Percentiles rank a stretch among this genome's conserved stretches.
These are phyloP conservation scores for Bucorvus abyssinicus DNA, from an alignment of 2,797 vertebrate species.

Conservation along the genomic window DNA sequence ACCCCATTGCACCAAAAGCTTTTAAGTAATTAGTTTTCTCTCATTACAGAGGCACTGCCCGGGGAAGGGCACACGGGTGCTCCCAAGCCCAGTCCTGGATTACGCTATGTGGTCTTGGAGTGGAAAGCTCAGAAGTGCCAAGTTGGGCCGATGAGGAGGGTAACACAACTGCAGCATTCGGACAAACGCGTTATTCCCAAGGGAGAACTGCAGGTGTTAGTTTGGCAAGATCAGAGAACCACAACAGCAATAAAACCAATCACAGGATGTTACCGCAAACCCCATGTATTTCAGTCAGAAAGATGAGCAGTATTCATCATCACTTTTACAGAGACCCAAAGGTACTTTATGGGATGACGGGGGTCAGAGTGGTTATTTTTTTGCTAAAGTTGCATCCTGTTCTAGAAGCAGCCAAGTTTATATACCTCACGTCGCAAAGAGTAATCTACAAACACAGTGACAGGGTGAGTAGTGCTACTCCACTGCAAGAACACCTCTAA, in stretches of 20 bases:
- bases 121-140: not conserved
- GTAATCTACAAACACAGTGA: not conserved
- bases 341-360: not conserved
- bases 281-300: not conserved
- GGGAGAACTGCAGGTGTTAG: not conserved
- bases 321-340: not conserved
- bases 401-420: not conserved
- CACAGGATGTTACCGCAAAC: fast-evolving
- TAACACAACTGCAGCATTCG: too few relatives aligned
- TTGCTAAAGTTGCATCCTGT: not conserved
- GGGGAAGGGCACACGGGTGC: not conserved
- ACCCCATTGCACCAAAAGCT: not conserved
- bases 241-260: not conserved
- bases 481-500: not conserved
- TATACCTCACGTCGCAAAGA: not conserved
- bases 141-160: not conserved
- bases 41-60: not conserved
- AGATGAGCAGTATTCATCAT: not conserved
- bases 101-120: not conserved
- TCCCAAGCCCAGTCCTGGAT: not conserved
- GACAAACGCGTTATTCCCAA: too few relatives aligned
- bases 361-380: not conserved
- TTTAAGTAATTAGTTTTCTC: conserved; percentile 55
- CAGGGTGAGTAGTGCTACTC: not conserved
- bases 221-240: not conserved